Evolutionary conservation across 2,888 invertebrate species (phyloP).

Genomic region (Cynaeus angustus): DNA sequence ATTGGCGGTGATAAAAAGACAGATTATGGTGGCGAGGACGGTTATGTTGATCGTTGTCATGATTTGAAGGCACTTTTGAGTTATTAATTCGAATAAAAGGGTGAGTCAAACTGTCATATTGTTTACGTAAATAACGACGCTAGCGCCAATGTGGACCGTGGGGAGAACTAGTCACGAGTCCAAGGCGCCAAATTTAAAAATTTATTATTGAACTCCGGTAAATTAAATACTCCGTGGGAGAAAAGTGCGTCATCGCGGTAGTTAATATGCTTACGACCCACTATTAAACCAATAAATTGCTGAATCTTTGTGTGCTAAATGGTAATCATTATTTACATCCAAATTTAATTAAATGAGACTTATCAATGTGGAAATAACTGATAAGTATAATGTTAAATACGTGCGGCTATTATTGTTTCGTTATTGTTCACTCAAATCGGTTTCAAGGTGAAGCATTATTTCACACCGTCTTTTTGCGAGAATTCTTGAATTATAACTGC

Average conservation of each 20-base stretch:
- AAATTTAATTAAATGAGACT: constrained; percentile 22
- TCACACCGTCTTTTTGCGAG: constrained; percentile 14
- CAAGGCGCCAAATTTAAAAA: too few relatives aligned
- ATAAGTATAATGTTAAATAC: constrained; percentile 27
- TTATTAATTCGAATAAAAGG: constrained; percentile 10
- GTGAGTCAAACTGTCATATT: constrained; percentile 27
- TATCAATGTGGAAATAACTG: constrained; percentile 22
- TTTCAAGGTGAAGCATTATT: constrained; percentile 29
- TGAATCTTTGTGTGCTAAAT: too few relatives aligned
- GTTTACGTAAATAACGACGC: constrained; percentile 5
- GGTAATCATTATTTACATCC: too few relatives aligned
- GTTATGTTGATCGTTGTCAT: constrained; percentile 36
- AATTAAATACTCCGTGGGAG: too few relatives aligned
- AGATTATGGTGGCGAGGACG: constrained; percentile 15
- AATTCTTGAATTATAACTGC: constrained; percentile 1
- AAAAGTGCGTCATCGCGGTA: too few relatives aligned
- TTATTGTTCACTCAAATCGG: constrained; percentile 22
- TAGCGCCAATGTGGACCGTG: not conserved
- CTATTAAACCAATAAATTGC: too few relatives aligned
- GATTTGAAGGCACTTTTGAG: constrained; percentile 27
- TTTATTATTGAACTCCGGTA: too few relatives aligned
- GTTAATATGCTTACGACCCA: too few relatives aligned
- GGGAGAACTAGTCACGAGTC: too few relatives aligned
- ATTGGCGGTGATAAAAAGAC: constrained; percentile 18
- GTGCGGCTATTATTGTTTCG: constrained; percentile 25